Conservation (phyloP, 2,797 vertebrate species). For the Acrossocheilus wenchowensis region DNA sequence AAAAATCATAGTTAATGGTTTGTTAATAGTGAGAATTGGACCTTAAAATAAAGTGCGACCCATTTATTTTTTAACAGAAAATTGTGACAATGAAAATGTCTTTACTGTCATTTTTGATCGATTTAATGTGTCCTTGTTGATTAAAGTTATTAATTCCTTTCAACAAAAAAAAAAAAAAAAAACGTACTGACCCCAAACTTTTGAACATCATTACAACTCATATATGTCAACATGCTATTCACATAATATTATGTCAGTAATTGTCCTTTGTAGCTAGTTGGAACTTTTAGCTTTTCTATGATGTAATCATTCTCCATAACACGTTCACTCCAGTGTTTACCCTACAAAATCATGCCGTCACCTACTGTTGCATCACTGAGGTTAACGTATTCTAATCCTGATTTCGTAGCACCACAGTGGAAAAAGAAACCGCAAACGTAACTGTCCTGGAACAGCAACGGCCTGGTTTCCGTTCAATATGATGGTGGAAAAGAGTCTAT, state of each 20-base stretch:
- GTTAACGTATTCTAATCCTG: conserved; percentile 1
- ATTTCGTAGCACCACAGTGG: neutral
- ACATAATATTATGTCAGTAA: conserved; percentile 9
- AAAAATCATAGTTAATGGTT: neutral
- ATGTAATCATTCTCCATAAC: conserved; percentile 1
- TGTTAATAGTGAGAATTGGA: neutral
- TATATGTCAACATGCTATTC: neutral
- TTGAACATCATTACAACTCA: neutral
- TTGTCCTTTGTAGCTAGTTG: conserved; percentile 13
- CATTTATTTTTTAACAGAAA: neutral
- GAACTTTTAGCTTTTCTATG: conserved; percentile 6
- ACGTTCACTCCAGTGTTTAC: conserved; percentile 9
- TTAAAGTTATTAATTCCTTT: neutral
- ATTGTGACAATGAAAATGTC: neutral
- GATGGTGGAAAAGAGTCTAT: neutral
- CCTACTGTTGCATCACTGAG: conserved; percentile 9
- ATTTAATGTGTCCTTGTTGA: neutral
- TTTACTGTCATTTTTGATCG: neutral
- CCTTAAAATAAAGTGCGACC: neutral
- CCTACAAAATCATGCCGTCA: neutral
- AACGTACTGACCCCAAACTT: neutral
- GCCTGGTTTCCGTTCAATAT: neutral
- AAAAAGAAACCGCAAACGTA: conserved; percentile 8
- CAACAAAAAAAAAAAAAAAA: neutral
- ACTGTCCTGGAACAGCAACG: neutral